These are phyloP conservation scores for Axis porcinus DNA, from an alignment of 2,113 vertebrate species.

Conservation along the genomic window DNA sequence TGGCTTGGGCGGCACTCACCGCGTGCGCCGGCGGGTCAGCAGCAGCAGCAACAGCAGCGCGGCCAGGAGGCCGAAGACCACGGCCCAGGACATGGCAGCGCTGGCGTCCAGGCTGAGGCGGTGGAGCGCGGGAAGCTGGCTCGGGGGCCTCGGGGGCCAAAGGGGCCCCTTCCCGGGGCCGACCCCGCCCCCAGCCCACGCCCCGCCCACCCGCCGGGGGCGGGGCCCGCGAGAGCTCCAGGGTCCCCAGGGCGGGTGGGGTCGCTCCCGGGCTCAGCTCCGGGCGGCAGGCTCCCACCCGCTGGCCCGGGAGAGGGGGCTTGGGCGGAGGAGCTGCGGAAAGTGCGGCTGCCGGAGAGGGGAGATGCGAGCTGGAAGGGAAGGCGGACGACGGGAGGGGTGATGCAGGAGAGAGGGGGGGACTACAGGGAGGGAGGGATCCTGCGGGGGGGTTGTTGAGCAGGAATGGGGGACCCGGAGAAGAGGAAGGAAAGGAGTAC, in stretches of 20 bases:
- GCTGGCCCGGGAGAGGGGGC: not conserved
- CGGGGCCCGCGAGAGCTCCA: not conserved
- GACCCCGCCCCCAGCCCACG: not conserved
- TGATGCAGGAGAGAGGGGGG: too few relatives aligned
- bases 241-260: too few relatives aligned
- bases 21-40: constrained; percentile 40
- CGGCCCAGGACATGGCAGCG: constrained; percentile 53
- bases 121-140: not conserved
- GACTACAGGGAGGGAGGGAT: not conserved
- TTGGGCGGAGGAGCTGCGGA: not conserved
- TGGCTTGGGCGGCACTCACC: constrained; percentile 63
- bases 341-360: not conserved
- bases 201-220: not conserved
- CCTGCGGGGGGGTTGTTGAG: fast-evolving
- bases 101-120: not conserved
- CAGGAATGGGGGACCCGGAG: fast-evolving
- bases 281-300: not conserved
- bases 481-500: fast-evolving
- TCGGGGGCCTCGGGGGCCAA: not conserved
- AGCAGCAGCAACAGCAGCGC: constrained; percentile 55
- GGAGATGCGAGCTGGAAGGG: not conserved
- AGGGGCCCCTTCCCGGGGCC: not conserved
- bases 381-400: too few relatives aligned
- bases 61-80: constrained; percentile 41
- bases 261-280: not conserved